Percentiles rank a stretch among this genome's conserved stretches.
phyloP scores from a whole-genome alignment of 2,113 vertebrate genomes.

The Hippopotamus amphibius region DNA sequence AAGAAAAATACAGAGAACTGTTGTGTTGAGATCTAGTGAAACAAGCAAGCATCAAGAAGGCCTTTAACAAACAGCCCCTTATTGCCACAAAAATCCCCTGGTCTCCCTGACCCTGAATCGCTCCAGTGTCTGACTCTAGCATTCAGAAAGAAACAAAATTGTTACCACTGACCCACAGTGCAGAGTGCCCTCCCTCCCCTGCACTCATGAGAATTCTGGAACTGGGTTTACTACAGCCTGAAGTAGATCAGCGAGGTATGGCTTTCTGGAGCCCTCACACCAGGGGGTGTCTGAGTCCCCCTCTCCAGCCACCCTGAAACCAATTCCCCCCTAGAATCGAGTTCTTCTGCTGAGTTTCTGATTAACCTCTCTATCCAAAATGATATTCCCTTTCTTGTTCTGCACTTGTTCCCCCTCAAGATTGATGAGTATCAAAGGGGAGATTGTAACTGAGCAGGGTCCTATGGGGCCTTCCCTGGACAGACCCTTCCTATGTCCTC shows the following conservation, averaged over 20 bases:
- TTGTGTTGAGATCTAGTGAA: slow-evolving; percentile 63
- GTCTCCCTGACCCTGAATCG: slow-evolving; percentile 29
- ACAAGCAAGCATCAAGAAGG: slow-evolving; percentile 22
- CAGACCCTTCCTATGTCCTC: neutral
- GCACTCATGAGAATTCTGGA: neutral
- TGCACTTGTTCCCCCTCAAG: neutral
- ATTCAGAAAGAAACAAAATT: slow-evolving; percentile 54
- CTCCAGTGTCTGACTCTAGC: slow-evolving; percentile 51
- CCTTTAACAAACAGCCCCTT: slow-evolving; percentile 72
- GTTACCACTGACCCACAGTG: neutral
- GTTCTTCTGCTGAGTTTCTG: neutral
- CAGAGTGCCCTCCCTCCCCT: neutral
- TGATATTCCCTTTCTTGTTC: neutral
- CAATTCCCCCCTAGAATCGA: neutral
- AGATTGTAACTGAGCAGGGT: neutral
- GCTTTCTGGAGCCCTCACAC: neutral
- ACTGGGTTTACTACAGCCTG: neutral
- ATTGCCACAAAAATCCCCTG: slow-evolving; percentile 45
- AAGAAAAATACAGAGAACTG: slow-evolving; percentile 77
- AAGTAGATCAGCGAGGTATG: neutral
- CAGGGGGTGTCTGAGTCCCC: neutral
- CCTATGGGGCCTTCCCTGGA: neutral
- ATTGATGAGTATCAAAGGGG: neutral
- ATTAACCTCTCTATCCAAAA: neutral
- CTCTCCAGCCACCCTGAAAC: neutral